phyloP scores from a whole-genome alignment of 2,888 invertebrate genomes.

The Aspidiotus destructor region DNA sequence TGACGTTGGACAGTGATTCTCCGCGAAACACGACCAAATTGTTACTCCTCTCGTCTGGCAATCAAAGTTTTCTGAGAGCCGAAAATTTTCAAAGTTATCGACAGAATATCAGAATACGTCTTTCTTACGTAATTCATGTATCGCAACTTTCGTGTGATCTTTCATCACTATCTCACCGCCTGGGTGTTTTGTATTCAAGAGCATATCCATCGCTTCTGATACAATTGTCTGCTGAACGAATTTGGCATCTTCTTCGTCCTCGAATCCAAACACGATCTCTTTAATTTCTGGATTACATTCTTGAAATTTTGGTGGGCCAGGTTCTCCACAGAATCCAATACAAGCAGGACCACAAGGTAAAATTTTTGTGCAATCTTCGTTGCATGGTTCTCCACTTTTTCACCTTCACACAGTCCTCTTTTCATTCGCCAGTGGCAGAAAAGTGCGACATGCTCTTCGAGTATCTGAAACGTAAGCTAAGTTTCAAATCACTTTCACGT shows the following conservation, averaged over 20 bases:
- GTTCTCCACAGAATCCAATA: constrained; percentile 37
- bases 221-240: constrained; percentile 44
- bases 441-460: too few species aligned
- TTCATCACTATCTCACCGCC: neutral
- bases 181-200: constrained; percentile 33
- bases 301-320: constrained; percentile 45
- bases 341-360: constrained; percentile 35
- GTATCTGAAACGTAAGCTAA: too few species aligned
- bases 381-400: constrained; percentile 35
- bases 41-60: too few species aligned
- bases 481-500: too few species aligned
- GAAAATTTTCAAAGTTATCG: neutral
- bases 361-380: constrained; percentile 30
- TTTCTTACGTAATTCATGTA: neutral
- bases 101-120: neutral
- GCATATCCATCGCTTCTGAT: constrained; percentile 43
- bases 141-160: neutral
- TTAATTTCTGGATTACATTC: constrained; percentile 47
- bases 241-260: constrained; percentile 48
- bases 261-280: constrained; percentile 44
- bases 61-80: neutral
- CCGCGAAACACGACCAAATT: too few species aligned
- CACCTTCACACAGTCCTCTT: too few species aligned
- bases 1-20: too few species aligned
- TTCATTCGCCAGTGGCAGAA: too few species aligned